These are phyloP conservation scores for Liasis olivaceus DNA, from an alignment of 2,797 vertebrate species.

Conservation along the genomic window DNA sequence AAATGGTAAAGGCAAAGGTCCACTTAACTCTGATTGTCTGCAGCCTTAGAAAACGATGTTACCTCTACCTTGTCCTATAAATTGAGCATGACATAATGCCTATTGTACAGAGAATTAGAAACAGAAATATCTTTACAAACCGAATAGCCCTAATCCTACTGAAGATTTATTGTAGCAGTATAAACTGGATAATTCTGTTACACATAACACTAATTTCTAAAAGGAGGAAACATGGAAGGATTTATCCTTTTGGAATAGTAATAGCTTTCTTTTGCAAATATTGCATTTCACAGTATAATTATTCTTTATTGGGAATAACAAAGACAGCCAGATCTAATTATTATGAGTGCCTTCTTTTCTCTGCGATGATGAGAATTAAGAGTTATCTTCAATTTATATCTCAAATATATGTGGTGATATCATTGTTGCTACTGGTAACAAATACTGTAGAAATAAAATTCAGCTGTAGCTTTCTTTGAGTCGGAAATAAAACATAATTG, in stretches of 20 bases:
- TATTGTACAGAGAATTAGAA: background rate
- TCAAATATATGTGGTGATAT: slow-evolving; percentile 15
- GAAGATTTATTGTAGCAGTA: background rate
- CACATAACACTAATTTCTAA: background rate
- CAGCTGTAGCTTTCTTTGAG: slow-evolving; percentile 40
- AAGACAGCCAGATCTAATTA: background rate
- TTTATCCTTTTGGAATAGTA: background rate
- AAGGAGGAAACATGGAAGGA: background rate
- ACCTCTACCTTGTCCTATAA: background rate
- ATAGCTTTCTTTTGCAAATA: background rate
- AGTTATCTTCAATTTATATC: background rate
- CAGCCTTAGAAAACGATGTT: background rate
- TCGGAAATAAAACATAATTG: background rate
- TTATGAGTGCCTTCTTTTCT: background rate
- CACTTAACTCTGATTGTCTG: background rate
- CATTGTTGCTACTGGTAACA: slow-evolving; percentile 13
- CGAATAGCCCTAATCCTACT: background rate
- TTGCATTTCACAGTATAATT: background rate
- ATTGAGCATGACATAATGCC: background rate
- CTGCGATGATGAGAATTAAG: background rate
- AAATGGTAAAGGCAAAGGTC: background rate
- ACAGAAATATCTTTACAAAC: background rate
- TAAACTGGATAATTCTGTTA: background rate
- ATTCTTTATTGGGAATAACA: background rate
- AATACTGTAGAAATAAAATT: slow-evolving; percentile 31